These are phyloP conservation scores for Amazona guildingii DNA, from an alignment of 2,113 vertebrate species.

Conservation along the genomic window DNA sequence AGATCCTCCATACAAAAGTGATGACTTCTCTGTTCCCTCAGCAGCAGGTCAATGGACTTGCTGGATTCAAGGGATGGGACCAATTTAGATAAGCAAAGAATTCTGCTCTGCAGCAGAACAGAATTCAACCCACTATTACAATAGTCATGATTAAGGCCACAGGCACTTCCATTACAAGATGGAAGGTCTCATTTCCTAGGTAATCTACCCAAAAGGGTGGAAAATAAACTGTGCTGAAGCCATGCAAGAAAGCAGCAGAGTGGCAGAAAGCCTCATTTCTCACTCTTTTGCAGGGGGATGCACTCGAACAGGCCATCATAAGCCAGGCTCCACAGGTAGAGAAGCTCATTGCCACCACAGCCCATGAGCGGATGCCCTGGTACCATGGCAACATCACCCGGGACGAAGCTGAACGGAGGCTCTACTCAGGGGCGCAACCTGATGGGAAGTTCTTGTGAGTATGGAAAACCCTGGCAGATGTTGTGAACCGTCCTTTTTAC, in stretches of 20 bases:
- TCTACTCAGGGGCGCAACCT: slow-evolving; percentile 86
- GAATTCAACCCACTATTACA: not conserved
- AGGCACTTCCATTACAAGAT: accelerated
- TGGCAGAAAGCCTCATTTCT: not conserved
- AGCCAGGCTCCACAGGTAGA: slow-evolving; percentile 96
- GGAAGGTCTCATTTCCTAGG: not conserved
- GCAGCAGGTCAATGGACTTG: not conserved
- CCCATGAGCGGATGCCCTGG: slow-evolving; percentile 94
- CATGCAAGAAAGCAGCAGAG: not conserved
- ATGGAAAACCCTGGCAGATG: not conserved
- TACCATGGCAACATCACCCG: slow-evolving; percentile 83
- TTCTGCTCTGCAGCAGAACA: not conserved
- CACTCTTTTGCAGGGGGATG: slow-evolving; percentile 81
- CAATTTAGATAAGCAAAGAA: not conserved
- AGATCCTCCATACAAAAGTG: accelerated
- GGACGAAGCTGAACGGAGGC: slow-evolving; percentile 85
- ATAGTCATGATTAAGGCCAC: not conserved
- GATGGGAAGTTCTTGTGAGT: slow-evolving; percentile 97
- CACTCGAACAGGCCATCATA: slow-evolving; percentile 93
- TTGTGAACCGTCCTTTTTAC: accelerated
- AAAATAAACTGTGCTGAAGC: not conserved
- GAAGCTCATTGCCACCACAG: slow-evolving; percentile 93
- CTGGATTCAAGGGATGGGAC: not conserved
- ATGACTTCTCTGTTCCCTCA: not conserved
- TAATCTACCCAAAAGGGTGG: not conserved